Evolutionary conservation across 2,888 invertebrate species (phyloP), one percentile per base, ranked within the genome.

Genomic region (Acanthosoma haemorrhoidale): DNA sequence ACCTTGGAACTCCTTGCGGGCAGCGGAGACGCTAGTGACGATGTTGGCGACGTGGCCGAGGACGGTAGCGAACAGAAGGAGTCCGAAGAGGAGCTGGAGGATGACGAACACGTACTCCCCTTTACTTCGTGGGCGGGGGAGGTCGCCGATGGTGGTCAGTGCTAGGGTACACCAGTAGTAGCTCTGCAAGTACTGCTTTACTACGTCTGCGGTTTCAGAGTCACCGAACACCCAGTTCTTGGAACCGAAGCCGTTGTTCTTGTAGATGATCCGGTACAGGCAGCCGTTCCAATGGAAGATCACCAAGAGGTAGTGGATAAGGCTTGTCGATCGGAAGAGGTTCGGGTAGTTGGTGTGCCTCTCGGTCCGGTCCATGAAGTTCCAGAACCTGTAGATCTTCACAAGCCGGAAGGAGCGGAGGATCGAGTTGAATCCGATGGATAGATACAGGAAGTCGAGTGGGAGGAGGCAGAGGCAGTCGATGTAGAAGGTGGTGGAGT

Each of bases 241-340:
- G 82, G 92, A 92, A 78, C 94, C 94, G 83, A 94, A 94, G 77
- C 93, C 94, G 84, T 93, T 91, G 84, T 94, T 94, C 85, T 94
- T 93, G 86, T 92, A 90, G 81, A 96, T 93, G 81, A 97, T 91
- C 86, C 96, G 94, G 85, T 95, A 96, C 82, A 98, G 86, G 84
- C 97, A 98, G 80, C 96, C 96, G 83, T 98, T 98, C 97, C 97
- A 98, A 86, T 98, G 98, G 84, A 97, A 97, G 83, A 97, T 94
- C 83, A 96, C 96, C 83, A 96, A 85, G 80, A 96, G 87, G 85
- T 96, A 96, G 86, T 96, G 96, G 82, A 94, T 91, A 81, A 94
- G 86, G 82, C 92, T 92, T 78, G 91, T 90, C 78, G 93, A 92
- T 79, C 91, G 88, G 85, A 95, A 95, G 79, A 96, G 86, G 84